Evolutionary conservation across 1,140 invertebrate genomes (phyloP).

Genomic region (Rhopalosiphum maidis): DNA sequence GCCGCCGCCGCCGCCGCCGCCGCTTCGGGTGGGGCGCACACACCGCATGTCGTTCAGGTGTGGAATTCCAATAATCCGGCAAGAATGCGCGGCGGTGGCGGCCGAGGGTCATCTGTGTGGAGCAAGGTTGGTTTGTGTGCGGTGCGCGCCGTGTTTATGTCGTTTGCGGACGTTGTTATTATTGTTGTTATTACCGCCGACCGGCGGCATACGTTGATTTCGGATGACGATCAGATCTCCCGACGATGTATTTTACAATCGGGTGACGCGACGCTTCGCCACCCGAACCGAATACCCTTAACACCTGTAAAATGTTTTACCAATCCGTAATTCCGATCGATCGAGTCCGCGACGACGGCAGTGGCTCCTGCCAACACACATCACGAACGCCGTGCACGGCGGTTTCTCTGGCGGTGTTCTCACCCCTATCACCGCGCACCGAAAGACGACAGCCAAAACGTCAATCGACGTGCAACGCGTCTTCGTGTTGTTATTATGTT

Average conservation of each 20-base stretch:
- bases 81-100: slow-evolving; percentile 53
- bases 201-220: not conserved
- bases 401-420: not conserved
- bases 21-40: slow-evolving; percentile 13
- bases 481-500: not conserved
- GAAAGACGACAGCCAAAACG: not conserved
- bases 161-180: slow-evolving; percentile 21
- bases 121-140: slow-evolving; percentile 48
- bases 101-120: slow-evolving; percentile 55
- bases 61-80: slow-evolving; percentile 57
- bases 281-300: not conserved
- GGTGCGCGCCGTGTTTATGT: not conserved
- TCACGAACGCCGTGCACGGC: no score
- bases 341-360: no score
- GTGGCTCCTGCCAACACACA: not conserved
- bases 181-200: not conserved
- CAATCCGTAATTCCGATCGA: not conserved
- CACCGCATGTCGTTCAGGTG: slow-evolving; percentile 52
- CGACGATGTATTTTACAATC: not conserved
- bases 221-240: not conserved
- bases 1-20: not conserved
- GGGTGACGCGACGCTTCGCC: not conserved
- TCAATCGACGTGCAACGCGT: not conserved
- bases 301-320: not conserved
- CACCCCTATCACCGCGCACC: no score